A percentile compares a stretch with the other conserved stretches of the same genome.
phyloP scores from a whole-genome alignment of 1,140 invertebrate genomes.

The Cheumatopsyche charites region DNA sequence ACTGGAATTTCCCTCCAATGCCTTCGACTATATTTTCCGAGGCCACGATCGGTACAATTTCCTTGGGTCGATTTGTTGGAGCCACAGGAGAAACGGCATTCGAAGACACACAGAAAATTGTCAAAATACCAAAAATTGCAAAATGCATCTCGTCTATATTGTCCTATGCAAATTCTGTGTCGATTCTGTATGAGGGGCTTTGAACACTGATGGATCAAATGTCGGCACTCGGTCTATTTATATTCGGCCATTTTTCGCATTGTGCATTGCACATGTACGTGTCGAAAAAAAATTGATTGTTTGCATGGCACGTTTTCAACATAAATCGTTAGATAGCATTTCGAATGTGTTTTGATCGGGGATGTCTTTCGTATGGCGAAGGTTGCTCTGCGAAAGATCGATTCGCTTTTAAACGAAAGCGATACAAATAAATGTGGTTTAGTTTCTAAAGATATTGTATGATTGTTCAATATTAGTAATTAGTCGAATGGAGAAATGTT shows the following conservation, averaged over 20 bases:
- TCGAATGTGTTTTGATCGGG: background rate
- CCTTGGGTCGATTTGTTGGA: conserved; percentile 1
- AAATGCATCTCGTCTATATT: conserved; percentile 11
- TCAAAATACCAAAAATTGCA: background rate
- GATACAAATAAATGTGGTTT: background rate
- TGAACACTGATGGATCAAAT: conserved; percentile 21
- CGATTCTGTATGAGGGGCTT: background rate
- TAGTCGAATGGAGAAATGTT: no score
- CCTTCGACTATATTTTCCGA: conserved; percentile 53
- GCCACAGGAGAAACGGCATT: background rate
- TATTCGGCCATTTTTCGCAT: conserved; percentile 5
- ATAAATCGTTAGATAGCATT: conserved; percentile 17
- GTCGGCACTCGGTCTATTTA: conserved; percentile 8
- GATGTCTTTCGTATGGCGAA: background rate
- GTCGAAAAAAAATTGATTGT: conserved; percentile 14
- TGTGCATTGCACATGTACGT: background rate
- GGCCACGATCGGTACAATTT: conserved; percentile 53
- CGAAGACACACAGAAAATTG: background rate
- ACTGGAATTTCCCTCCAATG: conserved; percentile 55
- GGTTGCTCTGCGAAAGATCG: background rate
- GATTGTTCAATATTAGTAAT: no score
- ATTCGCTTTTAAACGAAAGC: background rate
- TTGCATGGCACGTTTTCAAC: conserved; percentile 21
- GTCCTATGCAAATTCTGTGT: background rate
- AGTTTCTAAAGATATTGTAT: no score